Percentiles rank a stretch among this genome's conserved stretches.
Conservation (phyloP, 2,888 invertebrate genomes). For the Embidobia sp. region DNA sequence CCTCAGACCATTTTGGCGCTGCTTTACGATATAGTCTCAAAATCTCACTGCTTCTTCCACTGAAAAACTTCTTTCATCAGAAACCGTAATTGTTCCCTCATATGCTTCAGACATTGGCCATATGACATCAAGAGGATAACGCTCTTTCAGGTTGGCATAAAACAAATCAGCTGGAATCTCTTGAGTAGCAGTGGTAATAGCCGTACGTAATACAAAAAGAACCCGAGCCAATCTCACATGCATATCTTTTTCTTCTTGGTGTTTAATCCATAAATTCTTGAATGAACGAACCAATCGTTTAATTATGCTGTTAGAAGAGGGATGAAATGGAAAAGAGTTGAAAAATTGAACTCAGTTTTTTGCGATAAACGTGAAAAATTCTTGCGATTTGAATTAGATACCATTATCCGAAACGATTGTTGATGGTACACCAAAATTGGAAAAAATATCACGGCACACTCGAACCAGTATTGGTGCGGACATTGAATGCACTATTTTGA, state of each 20-base stretch:
- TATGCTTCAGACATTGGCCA: neutral
- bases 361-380: neutral
- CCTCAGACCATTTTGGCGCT: neutral
- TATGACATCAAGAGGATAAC: neutral
- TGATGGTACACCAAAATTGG: constrained; percentile 3
- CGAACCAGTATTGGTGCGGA: neutral
- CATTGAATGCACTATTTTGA: constrained; percentile 3
- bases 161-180: neutral
- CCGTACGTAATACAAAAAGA: neutral
- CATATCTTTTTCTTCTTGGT: neutral
- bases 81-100: too few species aligned
- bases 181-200: neutral
- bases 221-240: neutral
- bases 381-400: neutral
- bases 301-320: neutral
- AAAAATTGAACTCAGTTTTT: neutral
- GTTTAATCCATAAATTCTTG: neutral
- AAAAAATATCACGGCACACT: neutral
- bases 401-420: constrained; percentile 1
- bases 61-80: neutral
- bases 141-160: neutral
- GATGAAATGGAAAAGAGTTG: neutral
- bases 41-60: neutral
- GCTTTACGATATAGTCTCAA: neutral
- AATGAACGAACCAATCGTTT: neutral